Evolutionary conservation across 2,797 vertebrate genomes (phyloP), one percentile per base, ranked within the genome.

Genomic region (Adelosebastes latens): DNA sequence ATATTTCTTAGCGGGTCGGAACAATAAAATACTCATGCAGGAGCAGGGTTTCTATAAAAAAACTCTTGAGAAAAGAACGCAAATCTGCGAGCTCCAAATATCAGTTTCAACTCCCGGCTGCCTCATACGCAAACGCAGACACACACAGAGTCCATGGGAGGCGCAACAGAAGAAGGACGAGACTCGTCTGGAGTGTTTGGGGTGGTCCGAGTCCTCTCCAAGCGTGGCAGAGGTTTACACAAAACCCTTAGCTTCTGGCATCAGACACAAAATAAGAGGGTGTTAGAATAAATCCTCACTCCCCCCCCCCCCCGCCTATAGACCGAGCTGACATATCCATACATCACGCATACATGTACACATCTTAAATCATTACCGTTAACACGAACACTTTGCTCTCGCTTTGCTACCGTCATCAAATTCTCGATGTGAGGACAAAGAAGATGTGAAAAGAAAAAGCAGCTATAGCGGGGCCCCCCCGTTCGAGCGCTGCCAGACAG

Each of bases 201-300:
- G 88, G 80, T 88, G 80, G 88, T 90, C 84, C 69, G 46, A 71
- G 75, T 53, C 22, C 62, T 81, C 75, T 88, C 55, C 58, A 4
- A 77, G 72, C 46, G 79, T 60, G 80, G 39, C 82, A 79, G 64
- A 67, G 73, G 84, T 87, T 91, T 87, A 84, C 60, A 89, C 56
- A 79, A 88, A 46, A 81, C 78, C 82, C 77, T 70, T 46, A 71
- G 79, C 82, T 88, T 80, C 70, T 84, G 90, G 83, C 80, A 81
- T 84, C 72, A 80, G 75, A 75, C 67, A 29, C 75, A 67, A 88
- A 89, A 88, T 87, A 80, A 85, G 82, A 77, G 81, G 83, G 84
- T 74, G 77, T 74, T 90, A 72, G 85, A 84, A 86, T 79, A 84
- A 86, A 86, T 85, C 82, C 78, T 39, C 59, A 12, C 59, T 81